Conservation (phyloP, 2,888 invertebrate genomes). For the Scotopteryx bipunctaria region DNA sequence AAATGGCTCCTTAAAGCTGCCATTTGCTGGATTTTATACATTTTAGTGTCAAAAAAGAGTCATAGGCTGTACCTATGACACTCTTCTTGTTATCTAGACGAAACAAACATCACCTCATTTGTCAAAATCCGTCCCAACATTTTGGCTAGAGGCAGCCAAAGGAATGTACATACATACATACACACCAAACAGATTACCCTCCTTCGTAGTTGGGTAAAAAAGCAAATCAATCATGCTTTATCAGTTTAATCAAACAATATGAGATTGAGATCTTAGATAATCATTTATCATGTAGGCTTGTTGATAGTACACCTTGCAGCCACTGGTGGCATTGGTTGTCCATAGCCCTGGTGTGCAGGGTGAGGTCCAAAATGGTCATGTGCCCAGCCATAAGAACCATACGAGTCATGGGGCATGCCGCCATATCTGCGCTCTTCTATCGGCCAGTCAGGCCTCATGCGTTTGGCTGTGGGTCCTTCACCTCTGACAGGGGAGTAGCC, state of each 20-base stretch:
- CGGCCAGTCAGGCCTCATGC: constrained; percentile 89
- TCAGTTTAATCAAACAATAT: constrained; percentile 2
- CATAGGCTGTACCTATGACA: too few relatives aligned
- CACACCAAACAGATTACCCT: too few relatives aligned
- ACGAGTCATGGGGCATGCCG: constrained; percentile 78
- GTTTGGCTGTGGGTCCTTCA: constrained; percentile 90
- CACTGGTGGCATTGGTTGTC: constrained; percentile 81
- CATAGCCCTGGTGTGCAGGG: constrained; percentile 85
- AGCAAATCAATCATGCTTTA: background rate
- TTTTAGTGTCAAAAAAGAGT: too few relatives aligned
- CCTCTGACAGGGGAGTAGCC: constrained; percentile 90
- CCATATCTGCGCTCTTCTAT: constrained; percentile 78
- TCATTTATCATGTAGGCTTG: background rate
- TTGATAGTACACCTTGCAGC: constrained; percentile 65
- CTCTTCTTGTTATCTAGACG: too few relatives aligned
- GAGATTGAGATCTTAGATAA: background rate
- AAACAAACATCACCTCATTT: too few relatives aligned
- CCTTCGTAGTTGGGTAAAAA: too few relatives aligned
- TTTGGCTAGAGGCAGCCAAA: too few relatives aligned
- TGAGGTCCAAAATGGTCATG: constrained; percentile 83
- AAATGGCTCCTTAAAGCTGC: too few relatives aligned
- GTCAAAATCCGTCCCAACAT: too few relatives aligned
- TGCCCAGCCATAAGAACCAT: constrained; percentile 82
- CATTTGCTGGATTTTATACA: too few relatives aligned
- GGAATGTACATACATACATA: too few relatives aligned